Percentiles rank a stretch among this genome's conserved stretches.
phyloP scores from a whole-genome alignment of 1,140 invertebrate species.

The Cydia amplana region DNA sequence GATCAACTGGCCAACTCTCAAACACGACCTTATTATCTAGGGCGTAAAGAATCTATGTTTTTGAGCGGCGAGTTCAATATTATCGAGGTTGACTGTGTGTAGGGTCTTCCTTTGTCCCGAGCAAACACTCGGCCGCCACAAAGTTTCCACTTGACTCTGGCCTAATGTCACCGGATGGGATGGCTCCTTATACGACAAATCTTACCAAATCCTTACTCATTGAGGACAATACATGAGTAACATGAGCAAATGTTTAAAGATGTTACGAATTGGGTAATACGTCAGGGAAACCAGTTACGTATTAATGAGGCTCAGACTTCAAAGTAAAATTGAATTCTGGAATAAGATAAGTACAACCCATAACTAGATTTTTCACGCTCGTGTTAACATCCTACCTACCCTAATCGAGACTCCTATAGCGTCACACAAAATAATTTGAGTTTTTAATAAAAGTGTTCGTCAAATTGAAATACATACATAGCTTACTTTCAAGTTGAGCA shows the following conservation, averaged over 20 bases:
- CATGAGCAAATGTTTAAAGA: slow-evolving; percentile 39
- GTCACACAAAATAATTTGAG: no score
- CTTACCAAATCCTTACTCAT: slow-evolving; percentile 29
- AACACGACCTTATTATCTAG: neutral
- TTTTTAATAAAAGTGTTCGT: no score
- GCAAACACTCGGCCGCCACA: slow-evolving; percentile 38
- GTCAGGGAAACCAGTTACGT: no score
- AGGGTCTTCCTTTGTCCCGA: slow-evolving; percentile 46
- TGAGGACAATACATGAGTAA: slow-evolving; percentile 5
- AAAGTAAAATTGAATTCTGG: no score
- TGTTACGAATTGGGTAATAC: neutral
- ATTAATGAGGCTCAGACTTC: no score
- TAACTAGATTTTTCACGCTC: no score
- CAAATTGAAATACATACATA: no score
- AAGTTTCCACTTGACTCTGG: slow-evolving; percentile 30
- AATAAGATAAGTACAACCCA: no score
- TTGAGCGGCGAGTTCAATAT: neutral
- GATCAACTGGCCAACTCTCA: neutral
- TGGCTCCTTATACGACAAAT: slow-evolving; percentile 24
- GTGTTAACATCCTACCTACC: no score
- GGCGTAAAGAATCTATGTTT: neutral
- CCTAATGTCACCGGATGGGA: slow-evolving; percentile 28
- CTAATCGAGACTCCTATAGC: no score
- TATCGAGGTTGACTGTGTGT: slow-evolving; percentile 29
- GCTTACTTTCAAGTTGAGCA: no score